A percentile compares a stretch with the other conserved stretches of the same genome.
Conservation (phyloP, 92 coral and sea anemone genomes). For the Parazoanthus swiftii region DNA sequence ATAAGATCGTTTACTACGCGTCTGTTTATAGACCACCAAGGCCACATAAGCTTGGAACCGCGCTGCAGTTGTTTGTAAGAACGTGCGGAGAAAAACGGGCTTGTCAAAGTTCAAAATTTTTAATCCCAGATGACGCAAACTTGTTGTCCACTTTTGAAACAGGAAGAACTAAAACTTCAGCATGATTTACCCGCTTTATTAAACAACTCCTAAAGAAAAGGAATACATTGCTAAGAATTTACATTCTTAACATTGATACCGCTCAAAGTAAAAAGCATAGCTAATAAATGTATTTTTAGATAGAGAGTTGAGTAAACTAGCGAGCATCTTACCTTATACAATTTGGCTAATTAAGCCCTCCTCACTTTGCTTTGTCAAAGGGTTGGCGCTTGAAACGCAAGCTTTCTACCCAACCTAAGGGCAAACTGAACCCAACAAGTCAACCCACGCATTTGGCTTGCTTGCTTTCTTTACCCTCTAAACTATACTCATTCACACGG, state of each 20-base stretch:
- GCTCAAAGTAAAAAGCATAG: neutral
- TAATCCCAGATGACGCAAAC: neutral
- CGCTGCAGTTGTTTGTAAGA: neutral
- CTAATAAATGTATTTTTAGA: no score
- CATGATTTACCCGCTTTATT: neutral
- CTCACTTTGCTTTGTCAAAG: neutral
- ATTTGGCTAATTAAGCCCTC: neutral
- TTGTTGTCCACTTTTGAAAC: neutral
- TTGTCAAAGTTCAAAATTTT: neutral
- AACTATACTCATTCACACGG: no score
- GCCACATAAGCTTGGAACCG: neutral
- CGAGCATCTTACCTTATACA: no score
- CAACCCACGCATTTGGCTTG: neutral
- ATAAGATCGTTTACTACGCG: neutral
- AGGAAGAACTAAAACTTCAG: no score
- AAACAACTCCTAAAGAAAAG: neutral
- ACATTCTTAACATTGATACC: neutral
- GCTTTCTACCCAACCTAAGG: neutral
- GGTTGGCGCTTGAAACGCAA: neutral
- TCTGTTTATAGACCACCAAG: no score
- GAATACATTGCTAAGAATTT: no score
- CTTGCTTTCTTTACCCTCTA: neutral
- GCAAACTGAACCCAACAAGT: no score
- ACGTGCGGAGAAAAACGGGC: neutral
- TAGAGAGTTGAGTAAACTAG: neutral